Evolutionary conservation across 2,113 vertebrate species (phyloP).

Genomic region (Boleophthalmus pectinirostris): DNA sequence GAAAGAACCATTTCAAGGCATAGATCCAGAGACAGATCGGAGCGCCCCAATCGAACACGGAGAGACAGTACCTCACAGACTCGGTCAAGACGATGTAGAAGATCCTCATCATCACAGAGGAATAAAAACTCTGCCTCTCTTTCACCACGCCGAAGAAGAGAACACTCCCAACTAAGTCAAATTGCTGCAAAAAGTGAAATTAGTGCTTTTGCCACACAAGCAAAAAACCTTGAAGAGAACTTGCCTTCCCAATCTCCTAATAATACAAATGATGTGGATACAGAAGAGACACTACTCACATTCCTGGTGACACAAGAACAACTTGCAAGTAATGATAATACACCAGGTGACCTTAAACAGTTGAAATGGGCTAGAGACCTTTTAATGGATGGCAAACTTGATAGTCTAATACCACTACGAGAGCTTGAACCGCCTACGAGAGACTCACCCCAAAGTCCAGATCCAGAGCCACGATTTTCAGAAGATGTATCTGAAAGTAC

Average conservation of each 20-base stretch:
- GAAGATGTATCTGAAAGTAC: conserved; percentile 33
- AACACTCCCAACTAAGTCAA: conserved; percentile 10
- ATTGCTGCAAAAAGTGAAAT: conserved; percentile 39
- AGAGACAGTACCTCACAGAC: conserved; percentile 47
- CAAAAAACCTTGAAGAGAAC: conserved; percentile 25
- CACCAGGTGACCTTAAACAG: conserved; percentile 9
- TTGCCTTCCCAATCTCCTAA: conserved; percentile 7
- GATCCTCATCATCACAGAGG: conserved; percentile 59
- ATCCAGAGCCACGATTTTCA: conserved; percentile 68
- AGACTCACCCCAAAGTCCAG: conserved; percentile 73
- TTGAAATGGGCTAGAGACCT: conserved; percentile 25
- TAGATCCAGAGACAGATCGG: conserved; percentile 59
- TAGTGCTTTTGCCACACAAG: conserved; percentile 26
- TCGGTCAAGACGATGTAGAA: conserved; percentile 59
- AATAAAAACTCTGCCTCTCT: conserved; percentile 50
- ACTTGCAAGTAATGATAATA: conserved; percentile 5
- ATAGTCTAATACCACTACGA: conserved; percentile 62
- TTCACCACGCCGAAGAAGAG: conserved; percentile 41
- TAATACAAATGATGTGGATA: conserved; percentile 30
- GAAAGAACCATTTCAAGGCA: conserved; percentile 66
- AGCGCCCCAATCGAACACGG: conserved; percentile 51
- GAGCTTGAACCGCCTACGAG: conserved; percentile 66
- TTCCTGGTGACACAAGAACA: conserved; percentile 20
- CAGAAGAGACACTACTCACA: conserved; percentile 33
- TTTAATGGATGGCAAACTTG: conserved; percentile 46